A percentile compares a stretch with the other conserved stretches of the same genome.
phyloP scores from a whole-genome alignment of 2,113 vertebrate genomes.

The Hippocampus guttulatus region DNA sequence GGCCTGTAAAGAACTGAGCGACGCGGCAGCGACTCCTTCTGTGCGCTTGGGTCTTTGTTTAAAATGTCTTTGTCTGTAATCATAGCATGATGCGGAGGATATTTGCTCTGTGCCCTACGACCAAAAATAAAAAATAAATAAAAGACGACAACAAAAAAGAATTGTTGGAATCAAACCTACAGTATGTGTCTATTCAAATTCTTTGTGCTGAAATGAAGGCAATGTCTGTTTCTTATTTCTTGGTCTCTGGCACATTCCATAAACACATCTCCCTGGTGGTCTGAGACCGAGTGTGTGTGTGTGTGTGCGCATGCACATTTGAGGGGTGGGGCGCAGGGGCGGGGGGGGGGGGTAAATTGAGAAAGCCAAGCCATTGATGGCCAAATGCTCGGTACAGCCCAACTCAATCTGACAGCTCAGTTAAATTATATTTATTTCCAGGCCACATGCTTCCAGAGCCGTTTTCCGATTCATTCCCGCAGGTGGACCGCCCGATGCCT shows the following conservation, averaged over 20 bases:
- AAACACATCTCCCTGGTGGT: slow-evolving; percentile 85
- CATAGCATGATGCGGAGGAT: slow-evolving; percentile 10
- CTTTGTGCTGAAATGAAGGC: slow-evolving; percentile 48
- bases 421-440: slow-evolving; percentile 61
- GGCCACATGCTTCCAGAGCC: slow-evolving; percentile 52
- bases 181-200: slow-evolving; percentile 28
- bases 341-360: slow-evolving; percentile 13
- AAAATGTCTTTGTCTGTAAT: slow-evolving; percentile 25
- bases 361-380: slow-evolving; percentile 50
- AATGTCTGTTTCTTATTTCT: slow-evolving; percentile 47
- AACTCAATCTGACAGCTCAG: slow-evolving; percentile 52
- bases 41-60: slow-evolving; percentile 24
- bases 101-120: slow-evolving; percentile 12
- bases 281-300: slow-evolving; percentile 33
- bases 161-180: slow-evolving; percentile 35
- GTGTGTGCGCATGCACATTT: slow-evolving; percentile 17
- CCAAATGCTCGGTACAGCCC: slow-evolving; percentile 29
- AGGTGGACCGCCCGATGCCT: slow-evolving; percentile 28
- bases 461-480: slow-evolving; percentile 41
- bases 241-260: slow-evolving; percentile 56
- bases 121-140: neutral
- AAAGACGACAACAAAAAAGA: neutral
- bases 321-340: neutral
- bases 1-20: neutral
- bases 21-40: slow-evolving; percentile 7